A percentile compares a stretch with the other conserved stretches of the same genome.
phyloP scores from a whole-genome alignment of 2,113 vertebrate species.

The Hippocampus mohnikei region DNA sequence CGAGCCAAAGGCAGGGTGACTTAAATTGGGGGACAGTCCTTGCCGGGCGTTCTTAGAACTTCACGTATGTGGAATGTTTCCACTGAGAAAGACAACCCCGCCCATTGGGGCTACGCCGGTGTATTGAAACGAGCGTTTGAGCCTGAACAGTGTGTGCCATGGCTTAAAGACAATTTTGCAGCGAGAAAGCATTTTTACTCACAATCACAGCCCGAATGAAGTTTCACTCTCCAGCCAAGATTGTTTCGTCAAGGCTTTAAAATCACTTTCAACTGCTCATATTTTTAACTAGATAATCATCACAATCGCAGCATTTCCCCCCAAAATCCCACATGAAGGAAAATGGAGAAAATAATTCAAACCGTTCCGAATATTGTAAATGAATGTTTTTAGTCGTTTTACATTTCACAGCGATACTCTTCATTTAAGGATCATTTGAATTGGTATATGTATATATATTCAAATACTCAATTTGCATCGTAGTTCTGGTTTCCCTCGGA shows the following conservation, averaged over 20 bases:
- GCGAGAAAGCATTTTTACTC: conserved; percentile 5
- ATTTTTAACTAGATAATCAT: neutral
- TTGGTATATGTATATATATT: too few species aligned
- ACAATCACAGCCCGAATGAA: neutral
- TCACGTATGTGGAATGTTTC: conserved; percentile 12
- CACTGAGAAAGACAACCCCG: conserved; percentile 22
- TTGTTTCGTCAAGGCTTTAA: neutral
- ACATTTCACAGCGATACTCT: neutral
- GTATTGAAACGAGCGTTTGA: conserved; percentile 24
- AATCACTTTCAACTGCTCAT: neutral
- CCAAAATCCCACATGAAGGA: neutral
- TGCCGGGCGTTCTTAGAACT: conserved; percentile 51
- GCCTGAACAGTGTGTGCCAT: neutral
- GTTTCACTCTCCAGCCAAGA: neutral
- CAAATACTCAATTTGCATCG: too few species aligned
- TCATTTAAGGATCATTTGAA: neutral
- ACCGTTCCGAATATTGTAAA: neutral
- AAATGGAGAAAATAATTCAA: too few species aligned
- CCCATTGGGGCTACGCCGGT: conserved; percentile 19
- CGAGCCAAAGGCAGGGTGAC: conserved; percentile 3
- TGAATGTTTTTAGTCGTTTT: neutral
- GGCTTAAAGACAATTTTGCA: conserved; percentile 36
- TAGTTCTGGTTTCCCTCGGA: too few species aligned
- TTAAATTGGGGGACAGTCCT: conserved; percentile 5
- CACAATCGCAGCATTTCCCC: neutral